Percentiles rank a stretch among this genome's conserved stretches.
phyloP scores from a whole-genome alignment of 2,113 vertebrate genomes.

The Clarias magur region DNA sequence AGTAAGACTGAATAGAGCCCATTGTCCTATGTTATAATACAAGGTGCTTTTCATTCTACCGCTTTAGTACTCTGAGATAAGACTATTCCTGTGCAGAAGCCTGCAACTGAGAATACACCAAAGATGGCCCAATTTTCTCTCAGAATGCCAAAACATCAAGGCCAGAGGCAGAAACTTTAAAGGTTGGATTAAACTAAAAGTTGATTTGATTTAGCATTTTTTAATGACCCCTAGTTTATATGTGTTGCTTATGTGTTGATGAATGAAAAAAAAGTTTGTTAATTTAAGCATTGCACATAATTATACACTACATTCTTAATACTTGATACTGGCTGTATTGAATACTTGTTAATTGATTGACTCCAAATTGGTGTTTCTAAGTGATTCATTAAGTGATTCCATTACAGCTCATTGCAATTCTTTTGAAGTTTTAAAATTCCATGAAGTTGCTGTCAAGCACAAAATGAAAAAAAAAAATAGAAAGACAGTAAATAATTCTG shows the following conservation, averaged over 20 bases:
- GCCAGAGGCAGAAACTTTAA: neutral
- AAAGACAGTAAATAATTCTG: slow-evolving; percentile 51
- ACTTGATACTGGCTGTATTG: neutral
- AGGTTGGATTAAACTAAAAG: neutral
- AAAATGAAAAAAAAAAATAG: neutral
- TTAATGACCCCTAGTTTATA: neutral
- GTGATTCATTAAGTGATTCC: neutral
- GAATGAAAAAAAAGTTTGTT: neutral
- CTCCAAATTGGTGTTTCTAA: neutral
- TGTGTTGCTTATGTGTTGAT: neutral
- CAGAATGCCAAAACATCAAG: neutral
- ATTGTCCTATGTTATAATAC: slow-evolving; percentile 60
- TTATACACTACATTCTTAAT: neutral
- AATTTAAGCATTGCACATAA: neutral
- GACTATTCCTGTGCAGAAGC: slow-evolving; percentile 10
- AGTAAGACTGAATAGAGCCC: slow-evolving; percentile 54
- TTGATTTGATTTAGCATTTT: neutral
- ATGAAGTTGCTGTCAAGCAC: slow-evolving; percentile 36
- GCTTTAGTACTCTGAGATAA: slow-evolving; percentile 2
- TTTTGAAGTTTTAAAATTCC: neutral
- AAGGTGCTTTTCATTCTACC: slow-evolving; percentile 57
- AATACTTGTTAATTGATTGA: neutral
- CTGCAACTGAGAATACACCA: slow-evolving; percentile 15
- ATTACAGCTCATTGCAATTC: neutral
- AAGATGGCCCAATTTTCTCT: slow-evolving; percentile 2